Evolutionary conservation across 2,797 vertebrate species (phyloP), one percentile per base, ranked within the genome.

Genomic region (Orestias chungarensis): DNA sequence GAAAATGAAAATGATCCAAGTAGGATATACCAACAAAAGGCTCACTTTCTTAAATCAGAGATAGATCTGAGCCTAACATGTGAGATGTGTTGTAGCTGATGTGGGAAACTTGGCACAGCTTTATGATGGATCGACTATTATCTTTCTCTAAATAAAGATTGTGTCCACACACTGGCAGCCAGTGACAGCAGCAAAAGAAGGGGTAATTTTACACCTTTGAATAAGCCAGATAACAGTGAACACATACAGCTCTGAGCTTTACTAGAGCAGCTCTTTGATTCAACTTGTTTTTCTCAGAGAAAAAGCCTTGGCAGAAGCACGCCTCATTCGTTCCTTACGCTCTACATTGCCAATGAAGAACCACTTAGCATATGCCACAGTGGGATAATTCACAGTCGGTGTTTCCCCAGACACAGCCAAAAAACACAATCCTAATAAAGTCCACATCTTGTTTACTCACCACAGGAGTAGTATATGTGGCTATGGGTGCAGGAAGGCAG

Each of bases 181-280:
- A 64, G n/a, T 27, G 4, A 43, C 23, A 73, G 66, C 84, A 85
- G 80, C 80, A 75, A 78, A 85, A 84, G 25, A 59, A 66, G 68
- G 66, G 17, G 17, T 35, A 47, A 66, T 35, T 33, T 23, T 10
- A 57, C 65, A 66, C 6, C 18, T 49, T 42, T 66, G 43, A 66
- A 49, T 27, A 20, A 66, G 18, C 42, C 9, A 49, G 29, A 49
- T 35, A 46, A 66, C 35, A 49, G 12, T 7, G 0, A 33, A 67
- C 65, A 67, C 44, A 66, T 20, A 66, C 65, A 49, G 31, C 29
- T n/a, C 43, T 27, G 7, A 64, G 42, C 15, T 27, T 0, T 4
- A 25, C 40, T 64, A n/a, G 52, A 64, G 40, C 62, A 43, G 40
- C 40, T 64, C 27, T 33, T 33, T 57, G 54, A 57, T 57, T 57